Base-by-base conservation (phyloP, 2,888 invertebrate genomes). In the Parnassius smintheus region DNA sequence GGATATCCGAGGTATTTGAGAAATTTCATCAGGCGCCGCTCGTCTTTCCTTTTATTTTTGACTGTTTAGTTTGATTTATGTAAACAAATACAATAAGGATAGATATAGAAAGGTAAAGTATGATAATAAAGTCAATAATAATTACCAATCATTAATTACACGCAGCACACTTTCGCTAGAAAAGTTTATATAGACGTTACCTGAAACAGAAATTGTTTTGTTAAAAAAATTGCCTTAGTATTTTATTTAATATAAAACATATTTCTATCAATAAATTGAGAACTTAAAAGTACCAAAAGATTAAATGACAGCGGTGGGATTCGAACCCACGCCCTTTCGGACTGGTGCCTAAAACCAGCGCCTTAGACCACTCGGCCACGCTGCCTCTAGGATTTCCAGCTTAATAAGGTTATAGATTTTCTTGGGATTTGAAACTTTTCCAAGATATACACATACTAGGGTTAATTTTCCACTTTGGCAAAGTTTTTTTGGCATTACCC, bases 311-410 rank as follows among this genome's bases (percentile, higher is more conserved):
- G 92, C 92, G 93, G 93, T 94, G 94, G 94, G 94, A 94, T 94
- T 94, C 94, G 94, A 94, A 94, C 93, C 94, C 94, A 93, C 93
- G 94, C 93, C 93, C 93, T 93, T 93, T 92, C 93, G 93, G 93
- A 93, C 93, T 93, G 93, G 93, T 93, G 93, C 93, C 93, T 93
- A 91, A 93, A 92, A 90, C 92, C 88, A 87, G 88, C 90, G 93
- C 93, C 92, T 94, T 94, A 93, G 93, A 93, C 93, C 93, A 92
- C 93, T 94, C 93, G 93, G 94, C 94, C 93, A 94, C 93, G 93
- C 93, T 93, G 93, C 93, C 92, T 80, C 12, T 46, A 0, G 0
- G 0, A 4, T 1, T 0, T 7, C 35, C 0, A 1, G 35, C 7
- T 7, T 35, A 35, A 35, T 25, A 35, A 35, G 4, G 7, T 1